Percentiles rank a stretch among this genome's conserved stretches.
Evolutionary conservation across 2,797 vertebrate genomes (phyloP).

Genomic region (Cyclopterus lumpus): DNA sequence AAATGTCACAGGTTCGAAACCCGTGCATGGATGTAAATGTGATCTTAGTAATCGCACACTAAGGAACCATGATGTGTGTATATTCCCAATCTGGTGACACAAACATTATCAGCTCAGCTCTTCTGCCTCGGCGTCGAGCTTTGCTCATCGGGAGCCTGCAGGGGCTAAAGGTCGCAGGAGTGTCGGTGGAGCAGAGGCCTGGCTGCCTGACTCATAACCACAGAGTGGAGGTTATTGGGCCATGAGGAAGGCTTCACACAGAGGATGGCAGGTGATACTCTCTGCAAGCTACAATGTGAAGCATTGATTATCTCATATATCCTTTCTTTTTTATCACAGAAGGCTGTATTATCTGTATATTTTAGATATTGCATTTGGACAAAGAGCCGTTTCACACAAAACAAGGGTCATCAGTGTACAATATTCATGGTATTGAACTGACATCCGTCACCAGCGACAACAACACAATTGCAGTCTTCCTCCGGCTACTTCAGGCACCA

Average conservation of each 20-base stretch:
- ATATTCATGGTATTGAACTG: not conserved
- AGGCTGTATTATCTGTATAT: not conserved
- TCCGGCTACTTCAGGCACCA: not conserved
- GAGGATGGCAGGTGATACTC: not conserved
- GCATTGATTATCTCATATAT: not conserved
- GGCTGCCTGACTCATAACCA: constrained; percentile 44
- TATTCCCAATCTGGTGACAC: constrained; percentile 9
- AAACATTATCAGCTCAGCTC: constrained; percentile 8
- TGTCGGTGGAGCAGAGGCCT: constrained; percentile 16
- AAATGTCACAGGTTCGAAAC: not conserved
- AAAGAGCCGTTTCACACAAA: not conserved
- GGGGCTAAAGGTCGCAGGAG: constrained; percentile 74
- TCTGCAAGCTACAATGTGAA: not conserved
- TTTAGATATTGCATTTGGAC: not conserved
- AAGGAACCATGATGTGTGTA: constrained; percentile 11
- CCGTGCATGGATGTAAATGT: not conserved
- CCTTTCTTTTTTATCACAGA: not conserved
- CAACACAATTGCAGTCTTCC: not conserved
- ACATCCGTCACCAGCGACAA: not conserved
- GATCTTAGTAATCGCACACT: constrained; percentile 5
- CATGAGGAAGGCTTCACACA: constrained; percentile 13
- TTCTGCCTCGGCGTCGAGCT: constrained; percentile 42
- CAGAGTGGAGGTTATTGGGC: constrained; percentile 52
- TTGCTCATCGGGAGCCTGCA: constrained; percentile 34
- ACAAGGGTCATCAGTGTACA: no score